Evolutionary conservation across 2,797 vertebrate species (phyloP).

Genomic region (Manis javanica): DNA sequence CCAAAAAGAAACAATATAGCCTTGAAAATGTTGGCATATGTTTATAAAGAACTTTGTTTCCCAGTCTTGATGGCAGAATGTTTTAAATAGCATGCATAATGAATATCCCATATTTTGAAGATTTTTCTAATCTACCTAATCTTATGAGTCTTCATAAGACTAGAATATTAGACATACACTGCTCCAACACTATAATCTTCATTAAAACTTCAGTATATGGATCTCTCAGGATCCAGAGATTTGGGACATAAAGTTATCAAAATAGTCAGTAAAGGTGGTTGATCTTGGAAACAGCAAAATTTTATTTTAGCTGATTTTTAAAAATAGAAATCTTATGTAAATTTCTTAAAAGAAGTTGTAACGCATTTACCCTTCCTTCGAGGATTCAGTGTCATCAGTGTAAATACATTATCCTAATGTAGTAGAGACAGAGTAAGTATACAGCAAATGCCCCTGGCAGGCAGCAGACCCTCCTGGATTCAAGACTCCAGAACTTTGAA

Average conservation of each 20-base stretch:
- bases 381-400: background rate
- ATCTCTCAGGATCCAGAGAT: background rate
- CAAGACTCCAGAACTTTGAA: background rate
- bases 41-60: background rate
- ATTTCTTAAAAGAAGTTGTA: background rate
- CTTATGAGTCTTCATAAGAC: background rate
- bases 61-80: background rate
- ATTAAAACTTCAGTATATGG: background rate
- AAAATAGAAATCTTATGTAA: background rate
- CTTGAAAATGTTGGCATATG: background rate
- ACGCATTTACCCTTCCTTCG: background rate
- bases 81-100: background rate
- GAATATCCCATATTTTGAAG: background rate
- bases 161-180: background rate
- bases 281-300: background rate
- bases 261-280: background rate
- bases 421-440: background rate
- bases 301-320: background rate
- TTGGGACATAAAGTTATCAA: background rate
- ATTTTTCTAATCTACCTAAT: background rate
- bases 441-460: background rate
- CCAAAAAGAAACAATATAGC: background rate
- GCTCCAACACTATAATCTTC: background rate
- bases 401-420: background rate
- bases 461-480: background rate